Base-by-base conservation (phyloP, 2,797 vertebrate genomes). In the Gephyroberyx darwinii region DNA sequence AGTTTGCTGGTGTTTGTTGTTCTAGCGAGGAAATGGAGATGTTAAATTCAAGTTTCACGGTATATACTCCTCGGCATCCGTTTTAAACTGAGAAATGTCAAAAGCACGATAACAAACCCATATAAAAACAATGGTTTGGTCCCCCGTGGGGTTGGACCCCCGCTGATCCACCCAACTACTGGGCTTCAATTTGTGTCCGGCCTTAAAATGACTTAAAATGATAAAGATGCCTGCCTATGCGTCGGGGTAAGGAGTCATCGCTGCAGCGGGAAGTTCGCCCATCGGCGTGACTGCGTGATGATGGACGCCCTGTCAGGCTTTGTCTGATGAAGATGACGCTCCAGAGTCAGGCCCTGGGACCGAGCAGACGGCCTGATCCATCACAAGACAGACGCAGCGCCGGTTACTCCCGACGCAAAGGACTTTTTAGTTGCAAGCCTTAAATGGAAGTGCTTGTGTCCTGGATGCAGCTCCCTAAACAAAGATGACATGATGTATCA, bases 401-500 rank as follows among this genome's bases (percentile, higher is more conserved):
- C 14, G 66, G 80, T 79, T 66, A 63, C 77, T 63, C 31, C 71
- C 37, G 56, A 39, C 52, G 69, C 62, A 68, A 51, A 30, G 73
- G 8, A 30, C 76, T 80, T 88, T 82, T 90, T 88, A 88, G 83
- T 88, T 78, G 75, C 70, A 47, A 77, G 80, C 81, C 77, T 90
- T 91, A 86, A 81, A 52, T 89, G 78, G 83, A 87, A 89, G 85
- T 63, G 83, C 71, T 78, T 26, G 81, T 50, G 72, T 90, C 87
- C 86, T 72, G 74, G 58, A 81, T 78, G 69, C 78, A 51, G 51
- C 77, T 82, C 77, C 83, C 82, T 84, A 88, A 90, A 89, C 85
- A 87, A 84, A 87, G 86, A 89, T 86, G 85, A 90, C 84, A 90
- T 88, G 84, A 92, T 91, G 89, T 80, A 93, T 92, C 88, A 86